phyloP scores from a whole-genome alignment of 2,113 vertebrate species.

The Colaptes auratus region DNA sequence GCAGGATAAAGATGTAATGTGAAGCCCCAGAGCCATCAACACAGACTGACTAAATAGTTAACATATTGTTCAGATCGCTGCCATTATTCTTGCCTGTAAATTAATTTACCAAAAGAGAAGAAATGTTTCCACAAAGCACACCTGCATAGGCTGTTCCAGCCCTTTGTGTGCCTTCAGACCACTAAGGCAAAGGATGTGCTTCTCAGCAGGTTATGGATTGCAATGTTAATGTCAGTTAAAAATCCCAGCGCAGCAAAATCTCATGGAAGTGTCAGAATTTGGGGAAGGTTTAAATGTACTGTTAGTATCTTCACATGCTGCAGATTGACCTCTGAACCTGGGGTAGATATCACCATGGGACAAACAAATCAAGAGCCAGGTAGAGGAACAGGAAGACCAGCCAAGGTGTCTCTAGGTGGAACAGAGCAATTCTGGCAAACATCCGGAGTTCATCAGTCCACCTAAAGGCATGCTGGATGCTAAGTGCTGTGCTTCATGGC shows the following conservation, averaged over 20 bases:
- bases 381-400: neutral
- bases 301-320: neutral
- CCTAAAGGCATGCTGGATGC: neutral
- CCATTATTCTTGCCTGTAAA: slow-evolving; percentile 19
- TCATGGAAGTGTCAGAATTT: neutral
- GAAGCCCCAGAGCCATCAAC: neutral
- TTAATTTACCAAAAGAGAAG: slow-evolving; percentile 1
- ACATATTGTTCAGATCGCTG: neutral
- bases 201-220: neutral
- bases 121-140: neutral
- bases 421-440: neutral
- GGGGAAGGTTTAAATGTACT: neutral
- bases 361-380: neutral
- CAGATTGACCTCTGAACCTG: neutral
- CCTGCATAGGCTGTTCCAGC: neutral
- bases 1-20: neutral
- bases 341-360: neutral
- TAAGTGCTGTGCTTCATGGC: neutral
- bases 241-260: neutral
- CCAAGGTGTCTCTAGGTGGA: neutral
- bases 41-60: neutral
- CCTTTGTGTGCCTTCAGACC: neutral
- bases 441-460: neutral
- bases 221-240: neutral
- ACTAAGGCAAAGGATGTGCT: neutral